Conservation (phyloP, 2,888 invertebrate genomes). For the Lysandra coridon region DNA sequence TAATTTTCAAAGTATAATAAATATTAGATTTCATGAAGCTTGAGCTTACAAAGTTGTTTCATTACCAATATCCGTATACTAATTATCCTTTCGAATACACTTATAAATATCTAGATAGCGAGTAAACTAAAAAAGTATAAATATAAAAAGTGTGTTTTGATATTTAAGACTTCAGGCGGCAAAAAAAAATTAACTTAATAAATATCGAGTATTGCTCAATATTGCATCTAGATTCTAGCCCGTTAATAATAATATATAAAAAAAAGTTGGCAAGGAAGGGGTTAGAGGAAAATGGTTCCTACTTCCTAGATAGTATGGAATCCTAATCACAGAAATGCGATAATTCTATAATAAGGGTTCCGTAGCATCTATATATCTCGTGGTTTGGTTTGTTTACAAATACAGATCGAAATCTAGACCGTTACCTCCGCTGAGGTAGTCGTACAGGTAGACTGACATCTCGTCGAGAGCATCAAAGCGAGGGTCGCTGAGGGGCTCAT, state of each 20-base stretch:
- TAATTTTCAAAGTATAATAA: not conserved
- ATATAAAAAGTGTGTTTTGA: too few species aligned
- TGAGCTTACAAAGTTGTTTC: not conserved
- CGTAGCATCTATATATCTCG: not conserved
- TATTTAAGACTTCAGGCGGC: too few species aligned
- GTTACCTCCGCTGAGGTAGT: constrained; percentile 82
- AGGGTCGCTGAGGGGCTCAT: constrained; percentile 61
- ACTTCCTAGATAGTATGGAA: not conserved
- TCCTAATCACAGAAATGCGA: not conserved
- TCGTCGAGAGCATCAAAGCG: constrained; percentile 77
- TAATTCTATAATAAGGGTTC: too few species aligned
- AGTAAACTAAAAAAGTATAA: too few species aligned
- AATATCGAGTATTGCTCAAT: not conserved
- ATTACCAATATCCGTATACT: constrained; percentile 23
- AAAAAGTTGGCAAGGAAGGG: not conserved
- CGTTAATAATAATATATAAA: not conserved
- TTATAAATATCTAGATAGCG: not conserved
- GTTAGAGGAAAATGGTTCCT: not conserved
- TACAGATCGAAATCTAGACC: constrained; percentile 79
- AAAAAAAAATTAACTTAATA: not conserved
- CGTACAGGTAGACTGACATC: constrained; percentile 81
- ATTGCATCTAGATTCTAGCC: not conserved
- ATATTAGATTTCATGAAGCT: not conserved
- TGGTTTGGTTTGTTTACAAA: constrained; percentile 50
- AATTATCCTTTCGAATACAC: constrained; percentile 18